These are phyloP conservation scores for Himalopsyche kuldschensis DNA, from an alignment of 2,888 invertebrate species.

Conservation along the genomic window DNA sequence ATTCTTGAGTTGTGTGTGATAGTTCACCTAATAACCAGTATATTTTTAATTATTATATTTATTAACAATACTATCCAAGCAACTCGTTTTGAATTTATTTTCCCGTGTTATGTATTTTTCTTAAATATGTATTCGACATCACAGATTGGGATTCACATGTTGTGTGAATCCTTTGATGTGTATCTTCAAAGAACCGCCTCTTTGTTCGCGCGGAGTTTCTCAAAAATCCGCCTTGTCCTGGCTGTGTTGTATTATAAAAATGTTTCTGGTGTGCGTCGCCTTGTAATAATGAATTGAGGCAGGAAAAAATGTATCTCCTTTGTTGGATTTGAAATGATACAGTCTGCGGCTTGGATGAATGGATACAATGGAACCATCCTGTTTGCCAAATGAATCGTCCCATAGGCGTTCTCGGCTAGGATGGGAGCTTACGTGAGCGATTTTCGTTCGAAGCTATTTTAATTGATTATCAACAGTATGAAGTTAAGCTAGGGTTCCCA, in stretches of 20 bases:
- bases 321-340: conserved; percentile 18
- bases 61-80: too few relatives aligned
- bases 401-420: neutral
- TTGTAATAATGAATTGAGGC: conserved; percentile 18
- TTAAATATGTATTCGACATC: too few relatives aligned
- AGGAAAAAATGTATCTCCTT: conserved; percentile 17
- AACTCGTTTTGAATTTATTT: too few relatives aligned
- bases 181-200: conserved; percentile 25
- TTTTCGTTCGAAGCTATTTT: too few relatives aligned
- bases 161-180: conserved; percentile 25
- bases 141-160: neutral
- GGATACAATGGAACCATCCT: conserved; percentile 5
- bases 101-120: too few relatives aligned
- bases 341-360: conserved; percentile 17
- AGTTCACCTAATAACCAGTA: too few relatives aligned
- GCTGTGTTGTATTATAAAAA: neutral
- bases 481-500: too few relatives aligned
- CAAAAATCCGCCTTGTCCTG: conserved; percentile 12
- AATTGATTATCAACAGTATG: too few relatives aligned
- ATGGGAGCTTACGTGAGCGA: neutral
- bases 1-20: too few relatives aligned
- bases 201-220: conserved; percentile 18
- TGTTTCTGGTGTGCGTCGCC: conserved; percentile 3
- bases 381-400: neutral
- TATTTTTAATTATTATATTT: too few relatives aligned